A percentile compares a stretch with the other conserved stretches of the same genome.
Conservation (phyloP, 1,140 invertebrate genomes). For the Galleria mellonella region DNA sequence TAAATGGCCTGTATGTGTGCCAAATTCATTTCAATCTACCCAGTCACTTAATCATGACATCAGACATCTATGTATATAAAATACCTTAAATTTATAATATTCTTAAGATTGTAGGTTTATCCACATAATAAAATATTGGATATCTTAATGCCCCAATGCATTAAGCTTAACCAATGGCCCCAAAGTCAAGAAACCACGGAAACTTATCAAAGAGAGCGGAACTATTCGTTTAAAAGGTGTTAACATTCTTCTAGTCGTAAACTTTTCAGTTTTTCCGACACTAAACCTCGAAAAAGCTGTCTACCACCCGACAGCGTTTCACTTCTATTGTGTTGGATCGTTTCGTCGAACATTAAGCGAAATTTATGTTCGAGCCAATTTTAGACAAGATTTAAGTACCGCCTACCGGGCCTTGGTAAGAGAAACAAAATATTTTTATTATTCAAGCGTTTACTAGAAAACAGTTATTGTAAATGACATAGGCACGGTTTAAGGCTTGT, state of each 20-base stretch:
- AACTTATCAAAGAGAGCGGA: neutral
- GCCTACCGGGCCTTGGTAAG: constrained; percentile 12
- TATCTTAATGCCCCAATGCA: too few relatives aligned
- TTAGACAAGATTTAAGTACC: constrained; percentile 31
- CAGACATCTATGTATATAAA: too few relatives aligned
- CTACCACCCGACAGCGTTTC: constrained; percentile 8
- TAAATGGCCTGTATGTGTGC: too few relatives aligned
- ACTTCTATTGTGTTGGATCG: constrained; percentile 26
- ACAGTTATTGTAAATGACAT: too few relatives aligned
- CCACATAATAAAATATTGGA: too few relatives aligned
- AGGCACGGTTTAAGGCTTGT: too few relatives aligned
- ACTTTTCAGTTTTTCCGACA: constrained; percentile 17
- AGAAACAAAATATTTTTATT: neutral
- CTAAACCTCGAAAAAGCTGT: constrained; percentile 17
- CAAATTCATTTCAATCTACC: too few relatives aligned
- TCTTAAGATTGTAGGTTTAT: too few relatives aligned
- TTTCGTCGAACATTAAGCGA: constrained; percentile 27
- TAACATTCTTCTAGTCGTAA: constrained; percentile 13
- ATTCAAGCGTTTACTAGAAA: neutral
- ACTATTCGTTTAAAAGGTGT: constrained; percentile 7
- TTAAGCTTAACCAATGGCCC: too few relatives aligned
- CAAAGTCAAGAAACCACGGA: too few relatives aligned
- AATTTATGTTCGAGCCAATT: constrained; percentile 29
- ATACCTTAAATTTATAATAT: too few relatives aligned
- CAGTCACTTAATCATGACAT: too few relatives aligned